A percentile compares a stretch with the other conserved stretches of the same genome.
Evolutionary conservation across 2,113 vertebrate species (phyloP).

Genomic region (Cyrtonyx montezumae): DNA sequence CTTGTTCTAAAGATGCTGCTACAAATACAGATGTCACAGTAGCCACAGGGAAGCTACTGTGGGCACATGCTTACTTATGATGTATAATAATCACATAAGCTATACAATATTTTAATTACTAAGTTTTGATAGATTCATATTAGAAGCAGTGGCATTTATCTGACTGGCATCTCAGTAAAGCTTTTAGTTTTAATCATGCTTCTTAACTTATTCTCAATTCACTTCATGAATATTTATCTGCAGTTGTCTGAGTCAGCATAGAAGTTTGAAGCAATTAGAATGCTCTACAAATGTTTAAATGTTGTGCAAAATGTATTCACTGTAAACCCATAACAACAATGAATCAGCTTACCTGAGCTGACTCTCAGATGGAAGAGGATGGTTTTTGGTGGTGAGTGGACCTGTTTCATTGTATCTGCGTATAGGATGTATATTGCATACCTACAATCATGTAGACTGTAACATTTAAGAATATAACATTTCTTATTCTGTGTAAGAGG

Average conservation of each 20-base stretch:
- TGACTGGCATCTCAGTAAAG: slow-evolving; percentile 19
- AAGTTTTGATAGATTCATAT: not conserved
- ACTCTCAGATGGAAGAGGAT: not conserved
- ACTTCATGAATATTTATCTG: not conserved
- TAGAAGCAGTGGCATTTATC: slow-evolving; percentile 12
- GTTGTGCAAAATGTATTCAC: not conserved
- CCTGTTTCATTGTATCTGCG: not conserved
- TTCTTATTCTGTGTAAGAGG: not conserved
- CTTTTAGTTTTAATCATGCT: slow-evolving; percentile 8
- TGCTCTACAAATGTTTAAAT: not conserved
- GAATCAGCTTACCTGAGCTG: not conserved
- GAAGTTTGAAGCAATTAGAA: not conserved
- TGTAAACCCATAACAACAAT: not conserved
- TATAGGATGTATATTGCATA: not conserved
- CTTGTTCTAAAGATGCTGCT: not conserved
- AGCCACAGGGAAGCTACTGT: not conserved
- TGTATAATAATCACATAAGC: not conserved
- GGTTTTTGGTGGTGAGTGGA: not conserved
- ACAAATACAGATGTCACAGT: not conserved
- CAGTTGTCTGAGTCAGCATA: not conserved
- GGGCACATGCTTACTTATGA: not conserved
- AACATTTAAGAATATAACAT: not conserved
- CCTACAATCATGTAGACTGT: not conserved
- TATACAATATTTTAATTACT: not conserved
- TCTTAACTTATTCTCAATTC: not conserved